A percentile compares a stretch with the other conserved stretches of the same genome.
These are phyloP conservation scores for Eilema sororculum DNA, from an alignment of 2,888 invertebrate species.

Conservation along the genomic window DNA sequence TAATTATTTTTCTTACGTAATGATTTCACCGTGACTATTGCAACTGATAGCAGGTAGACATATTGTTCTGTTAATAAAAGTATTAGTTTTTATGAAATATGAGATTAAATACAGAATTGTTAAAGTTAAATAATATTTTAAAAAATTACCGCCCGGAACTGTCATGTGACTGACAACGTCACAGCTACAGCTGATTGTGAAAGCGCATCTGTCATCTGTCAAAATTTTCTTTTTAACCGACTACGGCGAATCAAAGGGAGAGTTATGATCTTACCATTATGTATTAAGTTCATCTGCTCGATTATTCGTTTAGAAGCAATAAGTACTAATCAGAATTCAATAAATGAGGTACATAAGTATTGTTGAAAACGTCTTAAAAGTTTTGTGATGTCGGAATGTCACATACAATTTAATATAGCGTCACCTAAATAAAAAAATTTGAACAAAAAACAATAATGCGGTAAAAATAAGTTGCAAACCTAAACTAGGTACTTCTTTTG, in stretches of 20 bases:
- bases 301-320: background rate
- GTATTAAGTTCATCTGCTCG: background rate
- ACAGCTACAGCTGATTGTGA: background rate
- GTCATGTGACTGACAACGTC: constrained; percentile 6
- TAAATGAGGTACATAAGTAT: no score
- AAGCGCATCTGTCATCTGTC: background rate
- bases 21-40: background rate
- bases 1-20: constrained; percentile 8
- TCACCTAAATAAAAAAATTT: no score
- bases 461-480: no score
- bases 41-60: background rate
- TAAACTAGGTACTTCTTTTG: no score
- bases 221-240: background rate
- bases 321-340: no score
- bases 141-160: background rate
- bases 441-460: no score
- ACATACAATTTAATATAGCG: no score
- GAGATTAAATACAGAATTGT: no score
- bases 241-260: background rate
- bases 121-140: background rate
- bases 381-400: no score
- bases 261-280: background rate
- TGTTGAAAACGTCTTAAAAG: no score
- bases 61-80: background rate
- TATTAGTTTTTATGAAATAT: background rate